phyloP scores from a whole-genome alignment of 2,797 vertebrate species.

The Lagorchestes hirsutus region DNA sequence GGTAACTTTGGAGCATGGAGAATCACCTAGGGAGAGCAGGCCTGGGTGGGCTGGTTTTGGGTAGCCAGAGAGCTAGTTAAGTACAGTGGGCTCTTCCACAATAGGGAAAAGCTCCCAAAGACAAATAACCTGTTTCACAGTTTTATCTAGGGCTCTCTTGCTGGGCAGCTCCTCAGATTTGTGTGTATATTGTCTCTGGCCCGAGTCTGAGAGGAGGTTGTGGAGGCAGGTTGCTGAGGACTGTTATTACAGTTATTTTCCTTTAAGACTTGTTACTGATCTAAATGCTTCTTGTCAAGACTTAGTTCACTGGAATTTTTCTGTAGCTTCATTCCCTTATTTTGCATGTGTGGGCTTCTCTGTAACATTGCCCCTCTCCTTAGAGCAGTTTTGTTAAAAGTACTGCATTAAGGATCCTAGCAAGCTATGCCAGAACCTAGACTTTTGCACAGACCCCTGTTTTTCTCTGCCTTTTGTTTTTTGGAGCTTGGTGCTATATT shows the following conservation, averaged over 20 bases:
- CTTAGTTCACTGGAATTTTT: neutral
- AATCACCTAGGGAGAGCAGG: neutral
- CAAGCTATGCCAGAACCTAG: neutral
- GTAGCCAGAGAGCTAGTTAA: neutral
- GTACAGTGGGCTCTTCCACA: neutral
- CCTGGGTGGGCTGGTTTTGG: neutral
- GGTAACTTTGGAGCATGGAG: neutral
- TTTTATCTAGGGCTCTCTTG: neutral
- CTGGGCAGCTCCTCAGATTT: neutral
- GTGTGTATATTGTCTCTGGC: neutral
- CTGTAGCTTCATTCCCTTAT: neutral
- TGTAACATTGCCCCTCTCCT: neutral
- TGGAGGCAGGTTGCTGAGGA: neutral
- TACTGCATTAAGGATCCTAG: neutral
- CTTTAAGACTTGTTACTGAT: neutral
- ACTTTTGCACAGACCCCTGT: neutral
- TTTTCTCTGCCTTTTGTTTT: neutral
- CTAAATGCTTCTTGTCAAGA: neutral
- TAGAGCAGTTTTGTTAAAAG: neutral
- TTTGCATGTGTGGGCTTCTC: neutral
- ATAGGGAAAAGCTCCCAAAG: neutral
- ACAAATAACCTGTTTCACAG: neutral
- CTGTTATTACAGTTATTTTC: neutral
- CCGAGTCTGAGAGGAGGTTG: neutral
- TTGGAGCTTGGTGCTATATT: neutral